A percentile compares a stretch with the other conserved stretches of the same genome.
Evolutionary conservation across 2,888 invertebrate genomes (phyloP).

Genomic region (Prenolepis imparis): DNA sequence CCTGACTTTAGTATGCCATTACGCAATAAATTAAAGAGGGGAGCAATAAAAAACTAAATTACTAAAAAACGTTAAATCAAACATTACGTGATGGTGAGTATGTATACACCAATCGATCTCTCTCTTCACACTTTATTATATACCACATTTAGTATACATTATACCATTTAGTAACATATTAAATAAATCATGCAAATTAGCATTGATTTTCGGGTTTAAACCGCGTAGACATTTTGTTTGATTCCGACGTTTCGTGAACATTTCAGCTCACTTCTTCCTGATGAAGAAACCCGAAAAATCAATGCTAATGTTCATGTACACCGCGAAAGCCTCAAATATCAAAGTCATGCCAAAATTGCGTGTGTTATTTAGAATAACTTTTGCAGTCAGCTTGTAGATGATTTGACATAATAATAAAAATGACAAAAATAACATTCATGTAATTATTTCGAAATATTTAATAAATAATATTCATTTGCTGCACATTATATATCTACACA

Average conservation of each 20-base stretch:
- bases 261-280: no score
- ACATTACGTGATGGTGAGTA: slow-evolving; percentile 1
- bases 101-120: neutral
- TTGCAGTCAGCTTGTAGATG: neutral
- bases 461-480: neutral
- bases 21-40: slow-evolving; percentile 39
- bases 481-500: no score
- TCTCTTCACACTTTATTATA: neutral
- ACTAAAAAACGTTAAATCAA: slow-evolving; percentile 19
- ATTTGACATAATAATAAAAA: neutral
- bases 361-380: neutral
- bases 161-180: neutral
- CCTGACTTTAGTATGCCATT: neutral
- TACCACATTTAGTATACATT: no score
- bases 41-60: slow-evolving; percentile 68
- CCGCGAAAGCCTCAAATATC: no score
- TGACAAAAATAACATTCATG: neutral
- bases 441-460: neutral
- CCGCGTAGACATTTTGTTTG: no score
- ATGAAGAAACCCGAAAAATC: no score
- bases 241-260: no score
- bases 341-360: no score
- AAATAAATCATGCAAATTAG: neutral
- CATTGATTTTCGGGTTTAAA: no score
- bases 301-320: no score